A percentile compares a stretch with the other conserved stretches of the same genome.
Conservation (phyloP, 1,140 invertebrate species). For the Nasonia vitripennis region DNA sequence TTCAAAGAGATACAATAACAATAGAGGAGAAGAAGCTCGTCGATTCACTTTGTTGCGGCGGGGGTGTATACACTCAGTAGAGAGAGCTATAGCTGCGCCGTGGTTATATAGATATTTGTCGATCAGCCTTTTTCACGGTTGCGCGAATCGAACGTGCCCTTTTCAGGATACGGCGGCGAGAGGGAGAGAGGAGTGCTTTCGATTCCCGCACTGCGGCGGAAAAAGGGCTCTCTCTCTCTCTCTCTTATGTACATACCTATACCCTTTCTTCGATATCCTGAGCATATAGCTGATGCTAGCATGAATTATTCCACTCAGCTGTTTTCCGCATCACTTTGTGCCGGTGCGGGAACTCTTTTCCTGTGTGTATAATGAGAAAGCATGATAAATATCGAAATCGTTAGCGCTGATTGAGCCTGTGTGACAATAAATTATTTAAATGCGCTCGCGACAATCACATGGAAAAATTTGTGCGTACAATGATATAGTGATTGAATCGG, state of each 20-base stretch:
- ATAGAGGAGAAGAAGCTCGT: neutral
- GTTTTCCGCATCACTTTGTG: neutral
- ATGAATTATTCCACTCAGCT: neutral
- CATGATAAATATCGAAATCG: no score
- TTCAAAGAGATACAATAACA: neutral
- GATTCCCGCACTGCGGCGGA: slow-evolving; percentile 1
- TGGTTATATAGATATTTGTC: neutral
- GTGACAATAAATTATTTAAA: no score
- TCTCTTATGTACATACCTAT: neutral
- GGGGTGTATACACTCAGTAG: no score
- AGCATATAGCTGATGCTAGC: neutral
- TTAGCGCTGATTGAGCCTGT: no score
- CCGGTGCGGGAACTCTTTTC: neutral
- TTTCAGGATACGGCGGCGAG: neutral
- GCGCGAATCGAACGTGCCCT: neutral
- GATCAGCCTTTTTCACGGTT: neutral
- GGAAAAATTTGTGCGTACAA: no score
- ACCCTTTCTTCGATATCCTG: no score
- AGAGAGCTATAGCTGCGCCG: no score
- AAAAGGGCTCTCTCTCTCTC: neutral
- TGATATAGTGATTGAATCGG: neutral
- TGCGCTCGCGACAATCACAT: no score
- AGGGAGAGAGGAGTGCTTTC: neutral
- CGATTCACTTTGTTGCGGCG: no score
- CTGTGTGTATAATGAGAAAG: neutral